These are phyloP conservation scores for Coenonympha arcania DNA, from an alignment of 2,888 invertebrate genomes.

Conservation along the genomic window DNA sequence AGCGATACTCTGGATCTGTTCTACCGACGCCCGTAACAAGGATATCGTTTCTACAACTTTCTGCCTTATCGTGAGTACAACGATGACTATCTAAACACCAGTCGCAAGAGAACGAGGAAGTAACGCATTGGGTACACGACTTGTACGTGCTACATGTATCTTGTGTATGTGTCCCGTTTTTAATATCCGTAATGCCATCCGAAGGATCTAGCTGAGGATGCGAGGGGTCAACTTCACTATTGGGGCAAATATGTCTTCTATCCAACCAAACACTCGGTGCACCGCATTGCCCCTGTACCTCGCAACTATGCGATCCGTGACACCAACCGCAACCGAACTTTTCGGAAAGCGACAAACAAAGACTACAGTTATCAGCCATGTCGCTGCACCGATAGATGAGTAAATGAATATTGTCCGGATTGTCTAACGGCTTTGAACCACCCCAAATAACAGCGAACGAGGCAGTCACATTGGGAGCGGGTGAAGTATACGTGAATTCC, in stretches of 20 bases:
- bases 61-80: constrained; percentile 95
- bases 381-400: constrained; percentile 94
- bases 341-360: constrained; percentile 91
- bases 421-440: constrained; percentile 94
- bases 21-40: constrained; percentile 92
- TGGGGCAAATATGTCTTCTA: constrained; percentile 93
- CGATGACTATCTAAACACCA: constrained; percentile 98
- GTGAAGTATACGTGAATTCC: constrained; percentile 92
- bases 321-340: constrained; percentile 98
- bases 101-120: constrained; percentile 96
- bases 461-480: constrained; percentile 93
- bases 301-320: constrained; percentile 91
- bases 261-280: constrained; percentile 88
- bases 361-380: constrained; percentile 98
- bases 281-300: constrained; percentile 92
- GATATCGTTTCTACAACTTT: constrained; percentile 95
- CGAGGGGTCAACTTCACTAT: constrained; percentile 92
- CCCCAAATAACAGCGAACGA: constrained; percentile 98
- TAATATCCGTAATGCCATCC: constrained; percentile 97
- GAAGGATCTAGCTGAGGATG: constrained; percentile 92
- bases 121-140: constrained; percentile 97
- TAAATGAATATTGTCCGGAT: constrained; percentile 96
- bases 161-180: no score
- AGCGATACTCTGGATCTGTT: constrained; percentile 93
- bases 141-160: constrained; percentile 98